Base-by-base conservation (phyloP, 2,888 invertebrate genomes). In the Diaprepes abbreviatus region DNA sequence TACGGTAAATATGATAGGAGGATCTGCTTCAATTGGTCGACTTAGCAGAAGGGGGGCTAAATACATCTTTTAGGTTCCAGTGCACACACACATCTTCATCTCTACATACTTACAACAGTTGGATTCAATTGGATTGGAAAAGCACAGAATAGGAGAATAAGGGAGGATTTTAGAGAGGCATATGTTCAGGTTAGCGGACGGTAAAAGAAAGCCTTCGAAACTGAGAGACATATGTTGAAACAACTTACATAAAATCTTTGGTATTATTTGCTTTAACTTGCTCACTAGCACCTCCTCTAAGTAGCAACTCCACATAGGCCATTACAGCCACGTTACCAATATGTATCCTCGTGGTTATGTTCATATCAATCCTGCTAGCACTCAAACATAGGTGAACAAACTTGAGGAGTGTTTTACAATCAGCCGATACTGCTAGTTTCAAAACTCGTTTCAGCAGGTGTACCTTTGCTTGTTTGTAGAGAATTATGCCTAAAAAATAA, bases 381-480 rank as follows among this genome's bases (percentile, higher is more conserved):
- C 85, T 83, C 72, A 88, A 83, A 76, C 87, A 88, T 31, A 89
- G 83, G 64, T 87, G 86, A 31, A 90, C 85, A 76, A 88, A 89
- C 72, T 86, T 87, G 73, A 90, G 81, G 60, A 90, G 84, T 74
- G 90, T 89, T 19, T 86, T 85, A 28, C 90, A 88, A 75, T 88
- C 87, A 1, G 90, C 90, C 66, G 87, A 86, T 19, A 88, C 85
- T 48, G 90, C 89, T 77, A 91, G 86, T 79, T 89, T 89, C 50
- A 79, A 65, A 19, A 78, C 73, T 2, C 73, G 66, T 78, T 89
- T 89, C 70, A 89, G 81, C 71, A 89, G 85, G 73, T 84, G 84
- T 14, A 83, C 81, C 75, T 83, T 84, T 2, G 83, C 83, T 64
- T 95, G 87, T 78, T 93, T 92, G 83, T 93, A 96, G 16, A 95